Evolutionary conservation across 2,113 vertebrate species (phyloP), one percentile per base, ranked within the genome.

Genomic region (Pedetes capensis): DNA sequence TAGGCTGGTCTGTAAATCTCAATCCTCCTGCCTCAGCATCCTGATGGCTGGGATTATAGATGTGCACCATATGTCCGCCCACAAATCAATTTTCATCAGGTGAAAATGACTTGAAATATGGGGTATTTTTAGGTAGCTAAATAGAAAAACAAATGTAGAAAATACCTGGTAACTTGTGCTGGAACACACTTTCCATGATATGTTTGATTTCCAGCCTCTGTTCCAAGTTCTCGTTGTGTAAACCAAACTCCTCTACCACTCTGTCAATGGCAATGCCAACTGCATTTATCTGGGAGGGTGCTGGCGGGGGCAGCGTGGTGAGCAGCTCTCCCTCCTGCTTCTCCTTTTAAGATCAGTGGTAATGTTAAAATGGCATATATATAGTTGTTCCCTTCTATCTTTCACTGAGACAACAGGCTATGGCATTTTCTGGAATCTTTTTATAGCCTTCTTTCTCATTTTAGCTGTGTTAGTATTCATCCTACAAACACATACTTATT

Each of bases 261-360:
- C 96, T 98, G 75, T 99, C 98, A 92, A 99, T 98, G 71, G 99
- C 98, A 89, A 97, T 79, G 78, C 96, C 98, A 89, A 99, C 97
- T 39, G 98, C 99, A 96, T 94, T 87, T 97, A 99, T 98, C 96
- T 99, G 99, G 76, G 98, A 98, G 57, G 97, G 96, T 4, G 97
- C 96, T 81, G 99, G 99, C 74, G 99, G 99, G 93, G 97, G 98
- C 96, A 99, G 98, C 49, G 99, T 98, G 1, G 98, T 99, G 93
- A 99, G 98, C 97, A 99, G 96, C 61, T 98, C 96, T 97, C 99
- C 98, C 95, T 99, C 99, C 85, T 99, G 98, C 81, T 98, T 99
- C 91, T 99, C 99, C 99, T 99, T 96, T 95, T 85, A 97, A 94
- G 68, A 97, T 8, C 97, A 79, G 37, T 92, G 79, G 57, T 86